A percentile compares a stretch with the other conserved stretches of the same genome.
These are phyloP conservation scores for Festucalex cinctus DNA, from an alignment of 2,113 vertebrate genomes.

Conservation along the genomic window DNA sequence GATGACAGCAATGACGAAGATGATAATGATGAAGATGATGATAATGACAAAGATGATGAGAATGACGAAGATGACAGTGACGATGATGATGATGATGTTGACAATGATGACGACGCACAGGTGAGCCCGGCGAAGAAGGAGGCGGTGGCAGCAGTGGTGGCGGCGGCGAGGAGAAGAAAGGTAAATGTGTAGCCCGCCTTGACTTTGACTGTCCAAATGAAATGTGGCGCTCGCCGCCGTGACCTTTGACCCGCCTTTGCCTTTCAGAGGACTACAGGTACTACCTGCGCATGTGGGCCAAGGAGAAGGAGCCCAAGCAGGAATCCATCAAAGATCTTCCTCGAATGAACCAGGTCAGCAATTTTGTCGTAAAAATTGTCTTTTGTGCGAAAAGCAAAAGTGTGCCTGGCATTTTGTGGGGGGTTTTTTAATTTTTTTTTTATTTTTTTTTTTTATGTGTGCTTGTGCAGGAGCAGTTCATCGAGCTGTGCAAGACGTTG, in stretches of 20 bases:
- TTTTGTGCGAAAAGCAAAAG: no score
- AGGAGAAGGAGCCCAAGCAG: slow-evolving; percentile 85
- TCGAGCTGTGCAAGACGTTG: slow-evolving; percentile 94
- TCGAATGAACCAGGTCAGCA: slow-evolving; percentile 93
- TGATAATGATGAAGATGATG: no score
- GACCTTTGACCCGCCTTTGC: slow-evolving; percentile 7
- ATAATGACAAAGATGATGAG: background rate
- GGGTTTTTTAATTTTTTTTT: no score
- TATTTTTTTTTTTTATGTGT: no score
- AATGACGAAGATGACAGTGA: background rate
- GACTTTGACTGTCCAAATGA: background rate
- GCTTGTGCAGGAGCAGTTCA: slow-evolving; percentile 88
- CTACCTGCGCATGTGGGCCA: slow-evolving; percentile 92
- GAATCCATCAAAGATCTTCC: slow-evolving; percentile 95
- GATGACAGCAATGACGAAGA: no score
- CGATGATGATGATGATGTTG: background rate
- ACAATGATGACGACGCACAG: slow-evolving; percentile 51
- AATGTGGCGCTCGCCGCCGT: background rate
- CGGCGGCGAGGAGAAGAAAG: slow-evolving; percentile 78
- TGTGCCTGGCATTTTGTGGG: no score
- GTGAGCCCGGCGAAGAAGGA: slow-evolving; percentile 56
- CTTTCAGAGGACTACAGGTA: slow-evolving; percentile 86
- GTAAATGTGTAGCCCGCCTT: slow-evolving; percentile 22
- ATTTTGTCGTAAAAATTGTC: no score
- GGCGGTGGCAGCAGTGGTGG: slow-evolving; percentile 44